Percentiles rank a stretch among this genome's conserved stretches.
phyloP scores from a whole-genome alignment of 2,888 invertebrate species.

The Nineta flava region DNA sequence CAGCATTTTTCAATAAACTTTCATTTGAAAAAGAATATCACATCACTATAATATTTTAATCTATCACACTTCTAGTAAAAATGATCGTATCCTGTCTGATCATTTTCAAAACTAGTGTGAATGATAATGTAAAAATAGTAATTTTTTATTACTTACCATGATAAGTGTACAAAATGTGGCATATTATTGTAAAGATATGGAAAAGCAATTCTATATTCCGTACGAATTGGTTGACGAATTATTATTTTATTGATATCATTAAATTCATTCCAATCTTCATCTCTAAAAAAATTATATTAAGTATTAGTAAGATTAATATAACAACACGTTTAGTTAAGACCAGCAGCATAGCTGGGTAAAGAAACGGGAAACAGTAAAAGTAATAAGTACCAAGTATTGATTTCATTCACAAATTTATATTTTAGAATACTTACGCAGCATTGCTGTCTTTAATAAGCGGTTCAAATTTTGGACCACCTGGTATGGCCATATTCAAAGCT shows the following conservation, averaged over 20 bases:
- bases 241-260: constrained; percentile 99
- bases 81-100: constrained; percentile 16
- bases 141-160: constrained; percentile 58
- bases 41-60: constrained; percentile 26
- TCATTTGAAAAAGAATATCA: constrained; percentile 35
- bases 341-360: no score
- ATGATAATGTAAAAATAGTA: background rate
- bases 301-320: no score
- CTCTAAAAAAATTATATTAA: constrained; percentile 43
- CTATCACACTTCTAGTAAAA: constrained; percentile 43
- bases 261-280: constrained; percentile 99
- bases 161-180: constrained; percentile 95
- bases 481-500: constrained; percentile 98
- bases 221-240: constrained; percentile 93
- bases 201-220: constrained; percentile 98
- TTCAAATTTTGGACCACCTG: constrained; percentile 99
- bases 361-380: no score
- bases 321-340: background rate
- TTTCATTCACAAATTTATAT: constrained; percentile 1
- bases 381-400: no score
- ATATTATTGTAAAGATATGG: constrained; percentile 98
- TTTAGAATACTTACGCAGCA: constrained; percentile 53
- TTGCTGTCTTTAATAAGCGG: constrained; percentile 96
- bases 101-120: constrained; percentile 29
- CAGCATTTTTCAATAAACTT: constrained; percentile 35